Evolutionary conservation across 2,113 vertebrate species (phyloP), one percentile per base, ranked within the genome.

Genomic region (Diglossa brunneiventris): DNA sequence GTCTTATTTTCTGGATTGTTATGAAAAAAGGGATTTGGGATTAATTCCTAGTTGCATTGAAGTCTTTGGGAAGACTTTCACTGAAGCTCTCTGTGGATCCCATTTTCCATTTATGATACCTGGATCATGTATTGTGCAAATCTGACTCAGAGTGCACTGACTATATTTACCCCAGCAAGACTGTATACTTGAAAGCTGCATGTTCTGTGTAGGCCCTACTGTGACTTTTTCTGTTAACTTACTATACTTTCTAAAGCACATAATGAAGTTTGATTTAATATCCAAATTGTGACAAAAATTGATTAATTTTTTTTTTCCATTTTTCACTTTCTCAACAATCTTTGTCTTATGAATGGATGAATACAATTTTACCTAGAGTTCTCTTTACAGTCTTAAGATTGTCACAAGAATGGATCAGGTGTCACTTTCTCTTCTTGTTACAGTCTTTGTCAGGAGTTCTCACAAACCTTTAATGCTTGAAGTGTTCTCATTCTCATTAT

Each of bases 401-500:
- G 86, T 96, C 94, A 96, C 70, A 80, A 95, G 85, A 97, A 97
- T 94, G 94, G 91, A 97, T 96, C 94, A 19, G 72, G 37, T 94
- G 76, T 93, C 44, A 5, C 90, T 97, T 97, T 94, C 83, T 94
- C 62, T 94, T 96, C 95, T 97, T 96, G 87, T 97, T 97, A 93
- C 67, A 94, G 73, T 94, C 94, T 97, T 95, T 96, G 95, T 97
- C 95, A 90, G 87, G 95, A 95, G 81, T 96, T 97, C 94, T 97
- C 75, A 89, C 80, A 94, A 96, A 94, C 83, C 74, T 97, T 97
- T 97, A 98, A 96, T 96, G 94, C 84, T 93, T 97, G 96, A 97
- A 97, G 94, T 47, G 88, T 96, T 97, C 96, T 97, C 87, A 86
- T 92, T 97, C 94, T 97, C 93, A 96, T 97, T 98, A 96, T 77